These are phyloP conservation scores for Ophioninae sp. DNA, from an alignment of 2,888 invertebrate species.

Conservation along the genomic window DNA sequence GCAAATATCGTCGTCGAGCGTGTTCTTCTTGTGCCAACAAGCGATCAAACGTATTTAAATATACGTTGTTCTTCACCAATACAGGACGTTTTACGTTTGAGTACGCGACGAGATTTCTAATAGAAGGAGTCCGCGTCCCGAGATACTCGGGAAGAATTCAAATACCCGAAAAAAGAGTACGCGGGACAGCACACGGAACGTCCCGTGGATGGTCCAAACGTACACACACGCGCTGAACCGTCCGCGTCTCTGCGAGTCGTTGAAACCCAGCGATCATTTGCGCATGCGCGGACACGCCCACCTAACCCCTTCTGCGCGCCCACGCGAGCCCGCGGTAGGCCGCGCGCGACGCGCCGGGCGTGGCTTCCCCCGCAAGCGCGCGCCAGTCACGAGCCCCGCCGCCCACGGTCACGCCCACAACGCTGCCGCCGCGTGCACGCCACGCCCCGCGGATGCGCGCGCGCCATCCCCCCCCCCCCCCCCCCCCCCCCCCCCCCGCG, in stretches of 20 bases:
- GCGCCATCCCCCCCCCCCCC: no score
- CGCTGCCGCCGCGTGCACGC: background rate
- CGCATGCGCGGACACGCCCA: background rate
- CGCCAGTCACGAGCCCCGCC: slow-evolving; percentile 37
- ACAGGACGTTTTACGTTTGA: background rate
- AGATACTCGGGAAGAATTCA: background rate
- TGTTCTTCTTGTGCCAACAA: slow-evolving; percentile 31
- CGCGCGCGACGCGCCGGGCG: slow-evolving; percentile 28
- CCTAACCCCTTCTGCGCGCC: no score
- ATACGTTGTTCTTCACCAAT: background rate
- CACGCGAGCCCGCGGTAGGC: background rate
- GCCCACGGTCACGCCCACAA: slow-evolving; percentile 34
- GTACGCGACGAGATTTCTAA: background rate
- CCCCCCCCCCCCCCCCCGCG: background rate
- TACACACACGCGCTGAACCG: background rate
- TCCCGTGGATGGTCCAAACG: background rate
- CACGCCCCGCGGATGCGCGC: no score
- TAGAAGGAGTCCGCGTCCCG: no score
- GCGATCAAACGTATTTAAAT: background rate
- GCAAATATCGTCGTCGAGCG: slow-evolving; percentile 20
- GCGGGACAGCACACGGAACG: slow-evolving; percentile 1
- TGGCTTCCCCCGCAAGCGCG: background rate
- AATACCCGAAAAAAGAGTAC: background rate
- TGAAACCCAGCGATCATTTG: background rate
- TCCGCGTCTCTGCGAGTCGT: background rate